Base-by-base conservation (phyloP, 2,888 invertebrate species). In the Balanococcus diminutus region DNA sequence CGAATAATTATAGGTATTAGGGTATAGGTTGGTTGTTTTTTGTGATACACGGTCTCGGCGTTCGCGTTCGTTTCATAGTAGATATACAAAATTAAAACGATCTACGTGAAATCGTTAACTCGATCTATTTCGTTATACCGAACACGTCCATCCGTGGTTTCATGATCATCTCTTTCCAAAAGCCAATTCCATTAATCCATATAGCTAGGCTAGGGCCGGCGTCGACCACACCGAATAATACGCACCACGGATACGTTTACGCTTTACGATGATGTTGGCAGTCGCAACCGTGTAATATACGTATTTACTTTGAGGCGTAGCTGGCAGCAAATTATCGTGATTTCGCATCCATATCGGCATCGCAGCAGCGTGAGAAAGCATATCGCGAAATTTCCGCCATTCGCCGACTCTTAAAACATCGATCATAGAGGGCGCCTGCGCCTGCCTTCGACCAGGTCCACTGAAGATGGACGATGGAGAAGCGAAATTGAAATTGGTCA, bases 101-200 rank as follows among this genome's bases (percentile, higher is more conserved):
- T 79, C 75, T 79, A 79, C 75, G 75, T 79, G 75, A 79, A 79
- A 79, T 36, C 32, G 75, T 79, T 79, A 79, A 79, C 75, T 36
- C 36, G 75, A 79, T 79, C 75, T 79, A 79, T 79, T 79, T 79
- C 75, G 72, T 72, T 72, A 16, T 28, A n/a, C 16, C 25, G 5
- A 22, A 1, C 51, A 6, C 28, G 14, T 8, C 25, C 1, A 14
- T 28, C 67, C 67, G 28, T 16, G n/a, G 22, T 56, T 22, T 22
- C 56, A n/a, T n/a, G n/a, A n/a, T n/a, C n/a, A 56, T 56, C 56
- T 28, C 67, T 28, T 28, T 67, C 19, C 25, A 79, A 79, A 79
- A 79, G 25, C 19, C 75, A 79, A 79, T 79, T 36, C 14, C 75
- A 36, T 79, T 36, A 36, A 16, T 79, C 32, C 36, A 36, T 79